A percentile compares a stretch with the other conserved stretches of the same genome.
Conservation (phyloP, 2,113 vertebrate species). For the Brachypodius melanocephalos region DNA sequence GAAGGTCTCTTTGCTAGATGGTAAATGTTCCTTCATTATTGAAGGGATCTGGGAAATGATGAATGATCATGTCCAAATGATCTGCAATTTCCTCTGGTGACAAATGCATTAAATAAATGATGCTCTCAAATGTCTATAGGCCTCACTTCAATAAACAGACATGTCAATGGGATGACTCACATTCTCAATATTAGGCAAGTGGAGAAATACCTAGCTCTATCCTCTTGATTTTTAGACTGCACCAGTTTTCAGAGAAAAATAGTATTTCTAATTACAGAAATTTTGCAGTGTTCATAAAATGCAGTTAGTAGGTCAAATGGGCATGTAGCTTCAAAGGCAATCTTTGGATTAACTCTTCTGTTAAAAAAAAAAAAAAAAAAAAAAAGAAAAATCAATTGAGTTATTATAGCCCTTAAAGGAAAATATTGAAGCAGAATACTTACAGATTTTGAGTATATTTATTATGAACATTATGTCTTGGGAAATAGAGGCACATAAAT, state of each 20-base stretch:
- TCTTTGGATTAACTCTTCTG: background rate
- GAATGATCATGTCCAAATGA: background rate
- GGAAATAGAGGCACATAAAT: background rate
- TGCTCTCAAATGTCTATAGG: slow-evolving; percentile 1
- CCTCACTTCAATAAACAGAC: slow-evolving; percentile 1
- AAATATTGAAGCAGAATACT: background rate
- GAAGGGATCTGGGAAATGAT: background rate
- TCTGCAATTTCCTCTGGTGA: background rate
- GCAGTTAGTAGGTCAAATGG: background rate
- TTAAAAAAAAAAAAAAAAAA: background rate
- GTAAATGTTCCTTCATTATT: background rate
- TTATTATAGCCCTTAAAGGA: background rate
- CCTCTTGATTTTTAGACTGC: background rate
- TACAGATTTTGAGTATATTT: background rate
- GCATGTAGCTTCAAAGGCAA: background rate
- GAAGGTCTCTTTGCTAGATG: background rate
- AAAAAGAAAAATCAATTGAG: background rate
- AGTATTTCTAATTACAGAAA: background rate
- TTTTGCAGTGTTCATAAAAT: background rate
- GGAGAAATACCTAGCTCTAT: background rate
- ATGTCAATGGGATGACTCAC: background rate
- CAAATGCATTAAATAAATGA: background rate
- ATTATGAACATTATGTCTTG: background rate
- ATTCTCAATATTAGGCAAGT: background rate
- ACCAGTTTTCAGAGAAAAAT: background rate